phyloP scores from a whole-genome alignment of 2,888 invertebrate genomes.

The Rhamphomyia laevipes region DNA sequence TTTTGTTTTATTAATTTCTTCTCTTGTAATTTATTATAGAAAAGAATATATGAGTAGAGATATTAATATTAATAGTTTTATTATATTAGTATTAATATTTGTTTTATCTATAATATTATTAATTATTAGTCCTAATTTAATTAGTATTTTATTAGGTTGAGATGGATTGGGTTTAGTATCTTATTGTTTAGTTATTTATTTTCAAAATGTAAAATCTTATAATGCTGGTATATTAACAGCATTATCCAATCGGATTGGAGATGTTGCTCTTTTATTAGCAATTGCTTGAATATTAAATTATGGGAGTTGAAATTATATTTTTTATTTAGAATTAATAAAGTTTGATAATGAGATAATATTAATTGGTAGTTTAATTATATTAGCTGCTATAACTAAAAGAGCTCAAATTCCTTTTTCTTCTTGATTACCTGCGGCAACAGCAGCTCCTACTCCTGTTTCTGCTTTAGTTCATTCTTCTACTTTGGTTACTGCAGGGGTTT shows the following conservation, averaged over 20 bases:
- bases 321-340: slow-evolving; percentile 42
- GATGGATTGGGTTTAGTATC: slow-evolving; percentile 62
- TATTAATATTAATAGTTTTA: slow-evolving; percentile 49
- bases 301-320: slow-evolving; percentile 44
- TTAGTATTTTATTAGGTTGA: slow-evolving; percentile 59
- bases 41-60: slow-evolving; percentile 49
- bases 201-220: slow-evolving; percentile 51
- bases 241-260: slow-evolving; percentile 61
- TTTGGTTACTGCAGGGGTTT: no score
- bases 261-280: slow-evolving; percentile 51
- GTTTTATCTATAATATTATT: slow-evolving; percentile 53
- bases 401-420: no score
- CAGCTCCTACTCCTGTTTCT: no score
- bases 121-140: slow-evolving; percentile 56
- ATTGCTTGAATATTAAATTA: slow-evolving; percentile 47
- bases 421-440: no score
- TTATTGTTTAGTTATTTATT: slow-evolving; percentile 50
- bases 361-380: no score
- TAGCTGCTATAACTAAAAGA: no score
- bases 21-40: slow-evolving; percentile 52
- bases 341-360: slow-evolving; percentile 38
- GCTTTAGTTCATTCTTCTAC: no score
- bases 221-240: slow-evolving; percentile 61
- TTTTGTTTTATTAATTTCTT: slow-evolving; percentile 54
- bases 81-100: slow-evolving; percentile 52